Evolutionary conservation across 2,888 invertebrate genomes (phyloP).

Genomic region (Trilocha varians): DNA sequence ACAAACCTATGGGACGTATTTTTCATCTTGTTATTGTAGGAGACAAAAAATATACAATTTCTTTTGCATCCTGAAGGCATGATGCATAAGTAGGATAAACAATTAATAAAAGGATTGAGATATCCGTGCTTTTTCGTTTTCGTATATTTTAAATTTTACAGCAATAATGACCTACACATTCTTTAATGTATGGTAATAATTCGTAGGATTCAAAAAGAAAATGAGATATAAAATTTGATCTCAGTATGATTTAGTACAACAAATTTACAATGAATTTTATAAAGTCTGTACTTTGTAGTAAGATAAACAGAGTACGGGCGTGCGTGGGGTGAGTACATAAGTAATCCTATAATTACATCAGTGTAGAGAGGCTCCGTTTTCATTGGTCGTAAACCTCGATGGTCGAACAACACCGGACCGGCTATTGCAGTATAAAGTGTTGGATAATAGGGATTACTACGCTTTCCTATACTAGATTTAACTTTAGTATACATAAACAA

Average conservation of each 20-base stretch:
- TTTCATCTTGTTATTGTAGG: not conserved
- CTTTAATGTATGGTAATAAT: too few relatives aligned
- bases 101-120: too few relatives aligned
- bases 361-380: conserved; percentile 52
- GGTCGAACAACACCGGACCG: conserved; percentile 48
- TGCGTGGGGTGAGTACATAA: conserved; percentile 34
- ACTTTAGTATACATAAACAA: conserved; percentile 26
- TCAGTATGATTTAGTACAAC: too few relatives aligned
- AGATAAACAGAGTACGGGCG: not conserved
- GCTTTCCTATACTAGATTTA: conserved; percentile 45
- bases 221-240: too few relatives aligned
- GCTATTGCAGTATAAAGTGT: conserved; percentile 59
- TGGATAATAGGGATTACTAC: conserved; percentile 64
- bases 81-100: too few relatives aligned
- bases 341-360: conserved; percentile 63
- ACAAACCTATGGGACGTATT: not conserved
- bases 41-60: too few relatives aligned
- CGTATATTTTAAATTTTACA: too few relatives aligned
- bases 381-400: conserved; percentile 64
- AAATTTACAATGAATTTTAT: too few relatives aligned
- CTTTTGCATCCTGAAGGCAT: too few relatives aligned
- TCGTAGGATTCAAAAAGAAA: too few relatives aligned
- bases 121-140: too few relatives aligned
- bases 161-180: too few relatives aligned
- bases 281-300: not conserved